Evolutionary conservation across 2,888 invertebrate genomes (phyloP).

Genomic region (Gortyna flavago): DNA sequence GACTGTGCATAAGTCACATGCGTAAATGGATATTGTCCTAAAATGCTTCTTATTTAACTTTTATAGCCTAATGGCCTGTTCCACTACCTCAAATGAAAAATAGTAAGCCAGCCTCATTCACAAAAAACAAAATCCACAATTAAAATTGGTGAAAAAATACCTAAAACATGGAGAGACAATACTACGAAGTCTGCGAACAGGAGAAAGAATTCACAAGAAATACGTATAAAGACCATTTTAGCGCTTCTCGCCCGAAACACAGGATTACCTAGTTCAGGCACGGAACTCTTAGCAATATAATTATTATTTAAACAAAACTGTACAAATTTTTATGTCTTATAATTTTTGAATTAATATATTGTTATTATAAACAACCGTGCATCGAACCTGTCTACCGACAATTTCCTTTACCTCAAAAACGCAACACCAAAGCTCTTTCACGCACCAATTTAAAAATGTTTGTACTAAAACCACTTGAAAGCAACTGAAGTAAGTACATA

Average conservation of each 20-base stretch:
- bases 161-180: background rate
- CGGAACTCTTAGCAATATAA: no score
- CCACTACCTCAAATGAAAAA: background rate
- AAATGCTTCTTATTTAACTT: background rate
- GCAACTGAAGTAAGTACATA: slow-evolving; percentile 43
- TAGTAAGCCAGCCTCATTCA: no score
- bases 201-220: background rate
- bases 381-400: no score
- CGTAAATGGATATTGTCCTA: background rate
- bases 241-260: no score
- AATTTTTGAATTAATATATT: no score
- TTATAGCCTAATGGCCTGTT: no score
- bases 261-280: no score
- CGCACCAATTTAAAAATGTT: slow-evolving; percentile 51
- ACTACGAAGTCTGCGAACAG: background rate
- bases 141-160: background rate
- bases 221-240: no score
- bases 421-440: slow-evolving; percentile 33
- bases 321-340: no score
- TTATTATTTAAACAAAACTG: no score
- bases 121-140: background rate
- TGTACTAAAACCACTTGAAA: slow-evolving; percentile 41
- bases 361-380: background rate
- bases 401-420: background rate
- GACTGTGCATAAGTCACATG: background rate